Percentiles rank a stretch among this genome's conserved stretches.
Evolutionary conservation across 1,140 invertebrate species (phyloP).

Genomic region (Marisa cornuarietis): DNA sequence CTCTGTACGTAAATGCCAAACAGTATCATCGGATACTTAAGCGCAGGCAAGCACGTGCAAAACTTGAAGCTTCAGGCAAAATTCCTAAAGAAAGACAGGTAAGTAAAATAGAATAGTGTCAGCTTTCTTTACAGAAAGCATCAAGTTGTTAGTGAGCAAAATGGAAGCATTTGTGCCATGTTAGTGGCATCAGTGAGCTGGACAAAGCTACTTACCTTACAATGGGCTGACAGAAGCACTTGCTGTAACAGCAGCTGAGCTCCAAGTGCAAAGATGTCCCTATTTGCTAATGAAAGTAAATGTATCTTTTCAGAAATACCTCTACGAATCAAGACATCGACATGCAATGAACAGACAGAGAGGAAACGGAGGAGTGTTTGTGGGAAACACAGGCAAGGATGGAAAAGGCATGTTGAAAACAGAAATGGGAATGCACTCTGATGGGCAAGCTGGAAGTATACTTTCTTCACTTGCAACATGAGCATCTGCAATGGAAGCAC

Average conservation of each 20-base stretch:
- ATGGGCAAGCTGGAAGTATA: background rate
- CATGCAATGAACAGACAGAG: conserved; percentile 98
- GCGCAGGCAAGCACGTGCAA: conserved; percentile 64
- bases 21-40: conserved; percentile 73
- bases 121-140: too few species aligned
- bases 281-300: background rate
- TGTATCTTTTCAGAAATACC: conserved; percentile 84
- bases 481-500: background rate
- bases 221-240: too few species aligned
- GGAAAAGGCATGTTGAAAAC: conserved; percentile 1
- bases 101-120: background rate
- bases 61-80: conserved; percentile 74
- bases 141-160: too few species aligned
- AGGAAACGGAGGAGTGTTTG: conserved; percentile 85
- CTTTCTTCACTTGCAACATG: background rate
- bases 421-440: background rate
- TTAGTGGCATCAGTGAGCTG: too few species aligned
- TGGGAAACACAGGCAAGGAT: conserved; percentile 32
- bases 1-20: conserved; percentile 84
- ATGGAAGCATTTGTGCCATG: too few species aligned
- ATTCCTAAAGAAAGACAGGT: conserved; percentile 96
- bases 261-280: too few species aligned
- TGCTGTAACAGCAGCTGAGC: too few species aligned
- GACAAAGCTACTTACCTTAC: too few species aligned
- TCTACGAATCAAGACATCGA: conserved; percentile 97